Evolutionary conservation across 2,113 vertebrate species (phyloP).

Genomic region (Dryoscopus gambensis): DNA sequence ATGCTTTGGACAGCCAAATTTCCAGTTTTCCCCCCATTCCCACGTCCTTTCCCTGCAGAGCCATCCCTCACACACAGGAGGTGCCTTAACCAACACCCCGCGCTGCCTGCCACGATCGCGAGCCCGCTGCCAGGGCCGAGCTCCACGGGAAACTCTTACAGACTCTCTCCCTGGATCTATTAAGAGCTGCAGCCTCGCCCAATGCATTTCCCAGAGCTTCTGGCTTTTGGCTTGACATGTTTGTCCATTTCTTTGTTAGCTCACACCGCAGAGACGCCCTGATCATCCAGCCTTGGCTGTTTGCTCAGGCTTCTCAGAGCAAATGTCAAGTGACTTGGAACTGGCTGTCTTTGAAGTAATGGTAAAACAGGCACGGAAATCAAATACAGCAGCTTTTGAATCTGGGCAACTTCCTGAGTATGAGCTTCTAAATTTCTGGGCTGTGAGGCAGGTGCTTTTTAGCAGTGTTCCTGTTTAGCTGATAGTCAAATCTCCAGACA

Average conservation of each 20-base stretch:
- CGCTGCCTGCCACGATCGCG: neutral
- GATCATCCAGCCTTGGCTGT: neutral
- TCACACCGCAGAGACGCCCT: neutral
- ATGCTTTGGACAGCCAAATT: neutral
- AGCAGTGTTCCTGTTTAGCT: neutral
- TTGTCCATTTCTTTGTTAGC: constrained; percentile 2
- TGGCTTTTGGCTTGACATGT: neutral
- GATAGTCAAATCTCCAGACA: neutral
- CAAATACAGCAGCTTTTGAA: neutral
- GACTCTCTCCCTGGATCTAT: neutral
- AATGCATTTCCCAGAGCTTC: neutral
- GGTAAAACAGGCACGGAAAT: neutral
- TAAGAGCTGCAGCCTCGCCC: neutral
- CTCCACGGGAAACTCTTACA: accelerated
- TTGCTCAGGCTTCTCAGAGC: constrained; percentile 6
- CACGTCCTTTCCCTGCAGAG: neutral
- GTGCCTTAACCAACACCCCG: neutral
- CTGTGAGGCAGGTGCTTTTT: neutral
- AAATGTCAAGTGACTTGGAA: constrained; percentile 11
- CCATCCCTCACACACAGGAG: neutral
- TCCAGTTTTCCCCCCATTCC: neutral
- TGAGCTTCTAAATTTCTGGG: neutral
- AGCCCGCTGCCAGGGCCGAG: neutral
- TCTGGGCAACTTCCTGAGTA: neutral
- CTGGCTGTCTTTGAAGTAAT: neutral